phyloP scores from a whole-genome alignment of 2,888 invertebrate genomes.

The Macaria liturata region DNA sequence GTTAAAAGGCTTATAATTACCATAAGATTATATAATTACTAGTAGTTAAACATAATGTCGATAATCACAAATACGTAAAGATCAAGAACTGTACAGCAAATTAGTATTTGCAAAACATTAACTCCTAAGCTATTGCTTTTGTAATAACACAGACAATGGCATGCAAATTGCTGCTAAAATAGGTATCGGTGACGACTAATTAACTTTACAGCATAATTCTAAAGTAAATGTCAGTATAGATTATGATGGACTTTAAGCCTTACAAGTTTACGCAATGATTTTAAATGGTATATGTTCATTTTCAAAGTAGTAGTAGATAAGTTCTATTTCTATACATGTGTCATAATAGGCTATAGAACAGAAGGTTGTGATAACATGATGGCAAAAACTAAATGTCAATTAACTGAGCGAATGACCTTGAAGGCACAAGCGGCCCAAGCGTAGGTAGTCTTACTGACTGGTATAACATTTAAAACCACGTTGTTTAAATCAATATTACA shows the following conservation, averaged over 20 bases:
- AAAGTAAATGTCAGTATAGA: constrained; percentile 7
- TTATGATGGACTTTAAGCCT: constrained; percentile 2
- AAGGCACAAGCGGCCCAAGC: constrained; percentile 39
- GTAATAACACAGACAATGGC: background rate
- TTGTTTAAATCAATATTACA: constrained; percentile 15
- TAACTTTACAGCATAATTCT: constrained; percentile 7
- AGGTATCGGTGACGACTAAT: constrained; percentile 1
- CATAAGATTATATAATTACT: too few species aligned
- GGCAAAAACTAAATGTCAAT: constrained; percentile 49
- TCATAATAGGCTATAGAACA: constrained; percentile 37
- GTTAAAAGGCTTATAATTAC: too few species aligned
- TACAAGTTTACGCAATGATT: background rate
- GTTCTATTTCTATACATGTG: constrained; percentile 18
- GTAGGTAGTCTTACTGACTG: constrained; percentile 42
- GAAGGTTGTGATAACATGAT: constrained; percentile 39
- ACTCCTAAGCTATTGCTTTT: background rate
- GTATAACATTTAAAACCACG: constrained; percentile 33
- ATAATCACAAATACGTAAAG: too few species aligned
- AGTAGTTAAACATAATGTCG: too few species aligned
- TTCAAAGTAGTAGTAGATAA: background rate
- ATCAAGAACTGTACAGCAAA: too few species aligned
- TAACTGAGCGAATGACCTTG: constrained; percentile 63
- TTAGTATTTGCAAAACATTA: too few species aligned
- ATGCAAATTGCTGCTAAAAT: constrained; percentile 1
- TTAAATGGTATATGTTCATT: background rate